A percentile compares a stretch with the other conserved stretches of the same genome.
Conservation (phyloP, 2,113 vertebrate species). For the Oxygymnocypris stewartii region DNA sequence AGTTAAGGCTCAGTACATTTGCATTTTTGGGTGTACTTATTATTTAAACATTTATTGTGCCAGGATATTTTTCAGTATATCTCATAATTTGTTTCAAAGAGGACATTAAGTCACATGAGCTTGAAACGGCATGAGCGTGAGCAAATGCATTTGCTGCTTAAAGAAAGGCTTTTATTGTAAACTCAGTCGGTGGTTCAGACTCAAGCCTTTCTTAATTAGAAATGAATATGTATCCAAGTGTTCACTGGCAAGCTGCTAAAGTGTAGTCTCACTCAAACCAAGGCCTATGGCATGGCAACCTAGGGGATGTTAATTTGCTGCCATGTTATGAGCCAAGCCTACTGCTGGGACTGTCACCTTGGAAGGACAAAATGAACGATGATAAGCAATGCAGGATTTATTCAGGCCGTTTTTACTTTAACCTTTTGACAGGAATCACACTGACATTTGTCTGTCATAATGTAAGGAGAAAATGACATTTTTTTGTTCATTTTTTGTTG, state of each 20-base stretch:
- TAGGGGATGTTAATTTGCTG: constrained; percentile 71
- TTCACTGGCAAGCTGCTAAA: constrained; percentile 50
- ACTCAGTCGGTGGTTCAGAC: constrained; percentile 41
- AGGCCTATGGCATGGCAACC: constrained; percentile 48
- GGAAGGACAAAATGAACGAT: constrained; percentile 64
- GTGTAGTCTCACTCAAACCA: constrained; percentile 52
- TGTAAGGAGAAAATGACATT: neutral
- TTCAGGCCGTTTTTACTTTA: constrained; percentile 1
- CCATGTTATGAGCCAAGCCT: constrained; percentile 62
- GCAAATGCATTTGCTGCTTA: neutral
- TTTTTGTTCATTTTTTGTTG: neutral
- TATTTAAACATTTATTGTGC: neutral
- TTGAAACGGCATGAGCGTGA: neutral
- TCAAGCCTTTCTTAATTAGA: constrained; percentile 54
- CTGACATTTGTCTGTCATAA: constrained; percentile 13
- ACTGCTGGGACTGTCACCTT: constrained; percentile 66
- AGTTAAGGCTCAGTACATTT: neutral
- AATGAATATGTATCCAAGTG: constrained; percentile 53
- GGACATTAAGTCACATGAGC: neutral
- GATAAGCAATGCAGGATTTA: constrained; percentile 58
- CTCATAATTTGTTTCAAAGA: neutral
- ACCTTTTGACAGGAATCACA: neutral
- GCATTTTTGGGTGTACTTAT: neutral
- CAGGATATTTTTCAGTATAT: neutral
- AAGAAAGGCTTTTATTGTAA: constrained; percentile 32